These are phyloP conservation scores for Stegana nigrithorax DNA, from an alignment of 2,888 invertebrate genomes.

Conservation along the genomic window DNA sequence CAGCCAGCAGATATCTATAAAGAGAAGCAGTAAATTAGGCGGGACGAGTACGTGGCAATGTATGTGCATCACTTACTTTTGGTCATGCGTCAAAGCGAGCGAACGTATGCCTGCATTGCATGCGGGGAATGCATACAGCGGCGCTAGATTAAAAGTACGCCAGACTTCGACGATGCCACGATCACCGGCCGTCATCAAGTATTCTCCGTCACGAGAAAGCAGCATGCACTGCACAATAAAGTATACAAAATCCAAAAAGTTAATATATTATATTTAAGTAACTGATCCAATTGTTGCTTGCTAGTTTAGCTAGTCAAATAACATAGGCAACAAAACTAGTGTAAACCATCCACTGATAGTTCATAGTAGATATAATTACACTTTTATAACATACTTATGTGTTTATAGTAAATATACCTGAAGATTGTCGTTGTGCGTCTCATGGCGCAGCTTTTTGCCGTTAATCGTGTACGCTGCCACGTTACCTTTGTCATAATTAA, in stretches of 20 bases:
- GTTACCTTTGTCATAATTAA: slow-evolving; percentile 91
- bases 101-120: slow-evolving; percentile 95
- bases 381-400: too few relatives aligned
- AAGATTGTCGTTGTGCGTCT: slow-evolving; percentile 94
- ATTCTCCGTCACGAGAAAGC: slow-evolving; percentile 97
- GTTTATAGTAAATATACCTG: too few relatives aligned
- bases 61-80: slow-evolving; percentile 97
- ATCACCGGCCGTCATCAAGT: slow-evolving; percentile 97
- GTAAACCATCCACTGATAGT: too few relatives aligned
- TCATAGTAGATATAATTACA: too few relatives aligned
- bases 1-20: slow-evolving; percentile 91
- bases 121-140: slow-evolving; percentile 97
- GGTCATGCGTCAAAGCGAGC: slow-evolving; percentile 96
- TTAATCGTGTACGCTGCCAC: slow-evolving; percentile 96
- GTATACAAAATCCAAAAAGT: background rate
- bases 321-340: too few relatives aligned
- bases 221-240: slow-evolving; percentile 80
- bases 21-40: background rate
- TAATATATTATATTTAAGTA: too few relatives aligned
- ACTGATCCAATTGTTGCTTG: too few relatives aligned
- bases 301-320: too few relatives aligned
- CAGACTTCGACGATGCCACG: slow-evolving; percentile 98
- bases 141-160: slow-evolving; percentile 96
- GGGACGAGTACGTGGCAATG: too few relatives aligned
- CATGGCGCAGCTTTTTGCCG: slow-evolving; percentile 87